These are phyloP conservation scores for human (Homo sapiens) DNA, from an alignment of 2,113 vertebrate species.

Conservation along the genomic window GRCh38 chr17:7953501-7954000, in stretches of 20 bases:
- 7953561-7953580: no score
- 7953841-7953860: background rate
- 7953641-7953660: no score
- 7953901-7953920: background rate
- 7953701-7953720: background rate
- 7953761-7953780: background rate
- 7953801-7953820: background rate
- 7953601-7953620: no score
- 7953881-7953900: background rate
- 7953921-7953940: background rate
- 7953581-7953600: no score
- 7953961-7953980: background rate
- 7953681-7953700: background rate
- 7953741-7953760: background rate
- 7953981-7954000: background rate
- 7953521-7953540: no score
- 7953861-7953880: background rate
- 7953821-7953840: background rate
- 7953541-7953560: no score
- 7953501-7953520: no score
- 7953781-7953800: background rate
- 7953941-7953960: background rate
- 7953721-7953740: background rate
- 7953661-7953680: no score
- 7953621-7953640: no score